Evolutionary conservation across 2,888 invertebrate genomes (phyloP), one percentile per base, ranked within the genome.

Genomic region (Campopleginae sp.): DNA sequence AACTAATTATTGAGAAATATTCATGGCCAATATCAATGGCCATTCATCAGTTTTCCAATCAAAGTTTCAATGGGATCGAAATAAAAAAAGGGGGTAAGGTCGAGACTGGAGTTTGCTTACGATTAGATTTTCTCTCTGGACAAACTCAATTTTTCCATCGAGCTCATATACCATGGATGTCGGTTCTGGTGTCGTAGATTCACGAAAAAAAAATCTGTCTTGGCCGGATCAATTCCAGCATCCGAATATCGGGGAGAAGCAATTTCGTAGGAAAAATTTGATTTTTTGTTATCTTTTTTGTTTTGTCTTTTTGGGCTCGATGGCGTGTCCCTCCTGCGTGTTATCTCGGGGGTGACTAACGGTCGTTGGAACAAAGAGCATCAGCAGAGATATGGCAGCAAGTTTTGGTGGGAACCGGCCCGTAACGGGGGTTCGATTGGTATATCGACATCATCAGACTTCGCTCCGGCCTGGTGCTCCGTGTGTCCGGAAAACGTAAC

Each of bases 331-430:
- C 44, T 27, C 58, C 27, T n/a, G 31, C n/a, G n/a, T 46, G 74
- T 75, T 75, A 75, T 75, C 74, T 46, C 61, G 46, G 2, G 27
- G 54, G 63, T 80, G 77, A 77, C 72, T 80, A 77, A 84, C 80
- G 71, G 44, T 38, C 38, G 66, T 17, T 19, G 48, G 63, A 77
- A 81, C 78, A 78, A 85, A 77, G 78, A 63, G 63, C 82, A 63
- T 38, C 12, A 54, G 48, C 81, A 46, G 44, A 46, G 42, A 54
- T 23, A 38, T 33, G 46, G 38, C 10, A 27, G 3, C 4, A 23
- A n/a, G 42, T 38, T 58, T 48, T 38, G 65, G 23, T 48, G 23
- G 61, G 17, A 61, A 27, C 42, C 42, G 58, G 58, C 74, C 46
- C 46, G 63, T 48, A 44, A 65, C 46, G 27, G 27, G 19, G 12